Evolutionary conservation across 2,888 invertebrate species (phyloP).

Genomic region (Emmelina monodactyla): DNA sequence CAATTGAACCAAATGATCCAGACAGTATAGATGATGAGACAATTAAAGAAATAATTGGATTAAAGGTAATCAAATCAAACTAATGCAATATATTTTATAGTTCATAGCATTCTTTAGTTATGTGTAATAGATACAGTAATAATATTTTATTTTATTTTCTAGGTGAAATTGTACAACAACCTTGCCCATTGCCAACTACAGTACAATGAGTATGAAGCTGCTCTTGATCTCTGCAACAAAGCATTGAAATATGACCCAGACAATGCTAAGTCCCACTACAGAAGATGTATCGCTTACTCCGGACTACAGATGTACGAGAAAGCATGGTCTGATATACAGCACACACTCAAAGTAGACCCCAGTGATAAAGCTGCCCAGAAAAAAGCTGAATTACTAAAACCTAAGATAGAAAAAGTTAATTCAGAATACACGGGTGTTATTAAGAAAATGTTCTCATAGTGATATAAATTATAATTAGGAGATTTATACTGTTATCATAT

Average conservation of each 20-base stretch:
- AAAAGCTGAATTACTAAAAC: constrained; percentile 63
- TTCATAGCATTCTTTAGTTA: neutral
- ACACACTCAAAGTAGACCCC: constrained; percentile 67
- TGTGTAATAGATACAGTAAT: neutral
- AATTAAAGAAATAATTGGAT: constrained; percentile 55
- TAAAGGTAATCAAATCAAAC: constrained; percentile 49
- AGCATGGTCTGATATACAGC: constrained; percentile 67
- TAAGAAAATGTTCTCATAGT: constrained; percentile 54
- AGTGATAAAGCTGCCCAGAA: constrained; percentile 69
- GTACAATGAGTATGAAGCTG: constrained; percentile 70
- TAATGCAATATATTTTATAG: neutral
- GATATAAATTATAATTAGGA: too few species aligned
- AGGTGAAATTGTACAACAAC: constrained; percentile 79
- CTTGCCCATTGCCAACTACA: constrained; percentile 83
- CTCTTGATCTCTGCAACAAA: constrained; percentile 74
- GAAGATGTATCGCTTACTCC: constrained; percentile 79
- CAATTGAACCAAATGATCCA: constrained; percentile 66
- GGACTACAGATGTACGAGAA: constrained; percentile 71
- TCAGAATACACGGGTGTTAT: constrained; percentile 65
- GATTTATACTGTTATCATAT: too few species aligned
- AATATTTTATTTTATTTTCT: constrained; percentile 17
- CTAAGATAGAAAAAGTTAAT: constrained; percentile 67
- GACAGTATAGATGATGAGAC: constrained; percentile 55
- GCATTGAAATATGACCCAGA: constrained; percentile 77
- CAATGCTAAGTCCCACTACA: constrained; percentile 88